These are phyloP conservation scores for Notamacropus eugenii DNA, from an alignment of 2,797 vertebrate genomes.

Conservation along the genomic window DNA sequence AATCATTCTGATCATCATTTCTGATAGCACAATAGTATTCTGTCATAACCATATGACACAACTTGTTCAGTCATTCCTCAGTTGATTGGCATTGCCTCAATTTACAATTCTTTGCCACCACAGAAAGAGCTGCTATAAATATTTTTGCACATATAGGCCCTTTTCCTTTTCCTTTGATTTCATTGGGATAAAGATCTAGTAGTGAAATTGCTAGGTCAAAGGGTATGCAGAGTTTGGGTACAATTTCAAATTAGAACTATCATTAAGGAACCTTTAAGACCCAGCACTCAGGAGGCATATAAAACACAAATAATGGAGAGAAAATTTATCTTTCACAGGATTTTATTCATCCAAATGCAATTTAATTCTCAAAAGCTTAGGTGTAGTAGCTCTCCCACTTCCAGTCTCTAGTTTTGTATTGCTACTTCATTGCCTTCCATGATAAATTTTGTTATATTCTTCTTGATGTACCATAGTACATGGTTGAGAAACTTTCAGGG, in stretches of 20 bases:
- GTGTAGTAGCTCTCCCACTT: not conserved
- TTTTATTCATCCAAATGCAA: not conserved
- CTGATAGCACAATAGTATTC: not conserved
- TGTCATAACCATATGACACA: not conserved
- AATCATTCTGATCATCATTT: not conserved
- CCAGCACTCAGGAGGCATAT: not conserved
- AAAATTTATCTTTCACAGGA: not conserved
- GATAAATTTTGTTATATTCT: not conserved
- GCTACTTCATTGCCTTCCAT: not conserved
- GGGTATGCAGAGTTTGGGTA: not conserved
- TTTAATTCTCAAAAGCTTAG: not conserved
- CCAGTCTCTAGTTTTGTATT: not conserved
- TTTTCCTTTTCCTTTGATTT: not conserved
- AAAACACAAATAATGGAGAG: not conserved
- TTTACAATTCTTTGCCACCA: not conserved
- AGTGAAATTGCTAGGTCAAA: not conserved
- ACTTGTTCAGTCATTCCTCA: not conserved
- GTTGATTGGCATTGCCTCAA: not conserved
- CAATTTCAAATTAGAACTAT: not conserved
- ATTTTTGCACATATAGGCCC: not conserved
- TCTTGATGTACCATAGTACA: not conserved
- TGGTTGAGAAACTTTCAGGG: not conserved
- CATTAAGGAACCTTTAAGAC: not conserved
- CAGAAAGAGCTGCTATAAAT: not conserved
- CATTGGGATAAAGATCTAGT: not conserved